A percentile compares a stretch with the other conserved stretches of the same genome.
phyloP scores from a whole-genome alignment of 2,797 vertebrate species.

The Moxostoma hubbsi region DNA sequence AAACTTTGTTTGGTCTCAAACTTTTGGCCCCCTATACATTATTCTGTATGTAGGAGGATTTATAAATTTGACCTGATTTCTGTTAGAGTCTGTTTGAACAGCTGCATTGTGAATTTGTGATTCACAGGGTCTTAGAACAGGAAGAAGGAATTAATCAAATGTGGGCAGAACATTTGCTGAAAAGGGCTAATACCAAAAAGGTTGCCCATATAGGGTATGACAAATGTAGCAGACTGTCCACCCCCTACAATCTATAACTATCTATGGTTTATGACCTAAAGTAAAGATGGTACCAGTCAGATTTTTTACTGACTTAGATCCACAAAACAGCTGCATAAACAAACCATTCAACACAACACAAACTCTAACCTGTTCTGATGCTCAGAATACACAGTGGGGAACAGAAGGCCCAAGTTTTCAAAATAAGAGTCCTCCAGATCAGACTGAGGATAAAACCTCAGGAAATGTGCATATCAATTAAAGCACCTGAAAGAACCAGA shows the following conservation, averaged over 20 bases:
- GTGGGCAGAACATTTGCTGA: neutral
- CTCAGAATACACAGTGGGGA: constrained; percentile 19
- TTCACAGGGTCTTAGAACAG: neutral
- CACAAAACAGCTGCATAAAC: constrained; percentile 59
- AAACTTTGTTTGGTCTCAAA: too few species aligned
- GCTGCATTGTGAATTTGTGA: constrained; percentile 13
- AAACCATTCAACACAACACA: constrained; percentile 35
- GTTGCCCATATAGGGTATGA: neutral
- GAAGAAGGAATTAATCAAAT: neutral
- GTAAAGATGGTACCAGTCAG: constrained; percentile 20
- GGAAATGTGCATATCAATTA: too few species aligned
- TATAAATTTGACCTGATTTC: neutral
- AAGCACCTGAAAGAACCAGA: too few species aligned
- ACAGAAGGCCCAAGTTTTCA: constrained; percentile 15
- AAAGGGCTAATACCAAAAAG: neutral
- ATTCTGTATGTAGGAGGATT: neutral
- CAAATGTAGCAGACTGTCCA: neutral
- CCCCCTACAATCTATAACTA: neutral
- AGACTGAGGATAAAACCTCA: too few species aligned
- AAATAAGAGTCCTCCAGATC: constrained; percentile 1
- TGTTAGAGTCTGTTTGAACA: neutral
- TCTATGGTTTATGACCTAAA: constrained; percentile 17
- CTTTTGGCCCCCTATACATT: neutral
- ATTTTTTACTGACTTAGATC: constrained; percentile 36
- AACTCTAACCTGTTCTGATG: constrained; percentile 2